Conservation (phyloP, 2,113 vertebrate species). For the Phalacrocorax brasilianus region DNA sequence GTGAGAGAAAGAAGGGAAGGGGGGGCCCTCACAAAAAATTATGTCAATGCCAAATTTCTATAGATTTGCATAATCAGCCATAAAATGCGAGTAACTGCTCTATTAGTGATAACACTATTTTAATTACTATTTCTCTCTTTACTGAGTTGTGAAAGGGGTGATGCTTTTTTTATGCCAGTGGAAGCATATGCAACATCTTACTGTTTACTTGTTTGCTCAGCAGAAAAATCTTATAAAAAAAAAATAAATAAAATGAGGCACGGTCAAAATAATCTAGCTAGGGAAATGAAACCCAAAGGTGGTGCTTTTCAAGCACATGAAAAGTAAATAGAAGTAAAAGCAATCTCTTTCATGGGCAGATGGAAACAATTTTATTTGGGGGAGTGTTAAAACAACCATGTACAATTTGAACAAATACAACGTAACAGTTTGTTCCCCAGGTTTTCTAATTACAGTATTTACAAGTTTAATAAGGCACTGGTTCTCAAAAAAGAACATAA, state of each 20-base stretch:
- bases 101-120: slow-evolving; percentile 36
- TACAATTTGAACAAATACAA: slow-evolving; percentile 77
- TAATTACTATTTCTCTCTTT: slow-evolving; percentile 49
- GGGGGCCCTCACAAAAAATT: background rate
- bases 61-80: slow-evolving; percentile 13
- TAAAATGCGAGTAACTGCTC: background rate
- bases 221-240: background rate
- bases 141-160: background rate
- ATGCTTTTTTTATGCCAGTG: slow-evolving; percentile 1
- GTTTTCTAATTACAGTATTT: slow-evolving; percentile 80
- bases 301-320: background rate
- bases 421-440: slow-evolving; percentile 64
- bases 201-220: background rate
- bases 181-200: background rate
- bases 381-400: slow-evolving; percentile 80
- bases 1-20: background rate
- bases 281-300: background rate
- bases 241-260: background rate
- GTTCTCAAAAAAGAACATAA: slow-evolving; percentile 77
- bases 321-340: background rate
- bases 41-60: background rate
- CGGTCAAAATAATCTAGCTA: background rate
- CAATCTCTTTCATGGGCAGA: slow-evolving; percentile 6
- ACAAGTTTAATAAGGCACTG: slow-evolving; percentile 86
- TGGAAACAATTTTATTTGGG: slow-evolving; percentile 80